Conservation (phyloP, 2,797 vertebrate species). For the Rhinatrema bivittatum region DNA sequence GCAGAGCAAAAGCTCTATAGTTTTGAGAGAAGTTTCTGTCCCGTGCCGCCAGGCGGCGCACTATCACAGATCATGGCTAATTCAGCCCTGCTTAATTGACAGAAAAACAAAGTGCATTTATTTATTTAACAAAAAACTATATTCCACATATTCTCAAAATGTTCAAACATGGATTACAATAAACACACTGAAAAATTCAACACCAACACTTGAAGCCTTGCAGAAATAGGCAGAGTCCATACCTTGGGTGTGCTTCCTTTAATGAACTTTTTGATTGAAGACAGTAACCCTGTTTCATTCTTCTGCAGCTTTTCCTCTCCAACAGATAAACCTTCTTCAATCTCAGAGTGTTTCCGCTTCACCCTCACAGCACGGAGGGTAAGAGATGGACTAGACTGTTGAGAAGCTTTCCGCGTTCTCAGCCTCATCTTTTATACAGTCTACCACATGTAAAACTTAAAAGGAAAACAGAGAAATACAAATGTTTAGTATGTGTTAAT, state of each 20-base stretch:
- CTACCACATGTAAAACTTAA: conserved; percentile 83
- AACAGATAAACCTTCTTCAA: conserved; percentile 72
- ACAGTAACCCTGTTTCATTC: conserved; percentile 81
- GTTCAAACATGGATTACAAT: no score
- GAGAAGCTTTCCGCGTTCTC: conserved; percentile 95
- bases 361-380: conserved; percentile 69
- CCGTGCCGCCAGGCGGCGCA: no score
- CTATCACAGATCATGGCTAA: no score
- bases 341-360: conserved; percentile 86
- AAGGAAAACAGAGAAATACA: conserved; percentile 1
- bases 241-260: conserved; percentile 93
- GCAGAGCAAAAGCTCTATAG: no score
- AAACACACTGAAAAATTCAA: no score
- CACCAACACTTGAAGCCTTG: no score
- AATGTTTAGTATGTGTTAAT: not conserved
- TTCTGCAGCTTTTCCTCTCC: conserved; percentile 80
- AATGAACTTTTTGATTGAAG: conserved; percentile 94
- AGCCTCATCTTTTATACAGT: conserved; percentile 92
- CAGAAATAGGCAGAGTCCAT: no score
- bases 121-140: no score
- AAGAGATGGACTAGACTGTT: conserved; percentile 76
- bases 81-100: no score
- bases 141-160: no score
- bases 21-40: no score
- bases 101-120: no score